These are phyloP conservation scores for Osmoderma eremita DNA, from an alignment of 2,888 invertebrate genomes.

Conservation along the genomic window DNA sequence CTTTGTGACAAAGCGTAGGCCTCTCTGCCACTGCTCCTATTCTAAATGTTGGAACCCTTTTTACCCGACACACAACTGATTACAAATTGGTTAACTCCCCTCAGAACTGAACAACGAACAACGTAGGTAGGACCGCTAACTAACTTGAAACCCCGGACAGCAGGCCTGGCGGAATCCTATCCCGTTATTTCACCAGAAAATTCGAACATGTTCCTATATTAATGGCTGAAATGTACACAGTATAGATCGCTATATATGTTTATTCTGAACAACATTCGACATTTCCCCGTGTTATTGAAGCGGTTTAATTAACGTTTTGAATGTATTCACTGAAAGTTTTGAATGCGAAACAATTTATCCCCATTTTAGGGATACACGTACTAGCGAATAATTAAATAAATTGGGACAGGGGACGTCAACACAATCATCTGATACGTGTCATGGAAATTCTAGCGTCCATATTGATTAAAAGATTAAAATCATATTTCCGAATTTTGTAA, in stretches of 20 bases:
- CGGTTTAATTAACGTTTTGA: not conserved
- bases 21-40: not conserved
- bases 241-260: not conserved
- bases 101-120: slow-evolving; percentile 12
- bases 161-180: not conserved
- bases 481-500: too few species aligned
- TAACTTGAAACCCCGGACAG: slow-evolving; percentile 5
- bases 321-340: too few species aligned
- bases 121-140: not conserved
- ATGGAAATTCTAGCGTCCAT: too few species aligned
- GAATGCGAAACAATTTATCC: too few species aligned
- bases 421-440: too few species aligned
- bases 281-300: not conserved
- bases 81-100: slow-evolving; percentile 48
- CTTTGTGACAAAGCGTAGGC: slow-evolving; percentile 41
- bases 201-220: slow-evolving; percentile 23
- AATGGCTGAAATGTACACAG: slow-evolving; percentile 3
- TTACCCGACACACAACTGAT: slow-evolving; percentile 46
- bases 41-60: slow-evolving; percentile 45
- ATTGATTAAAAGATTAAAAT: too few species aligned
- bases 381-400: too few species aligned
- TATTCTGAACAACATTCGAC: not conserved
- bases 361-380: too few species aligned
- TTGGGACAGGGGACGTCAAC: too few species aligned
- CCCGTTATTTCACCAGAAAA: slow-evolving; percentile 22